Conservation (phyloP, 2,113 vertebrate genomes). For the Numenius arquata region DNA sequence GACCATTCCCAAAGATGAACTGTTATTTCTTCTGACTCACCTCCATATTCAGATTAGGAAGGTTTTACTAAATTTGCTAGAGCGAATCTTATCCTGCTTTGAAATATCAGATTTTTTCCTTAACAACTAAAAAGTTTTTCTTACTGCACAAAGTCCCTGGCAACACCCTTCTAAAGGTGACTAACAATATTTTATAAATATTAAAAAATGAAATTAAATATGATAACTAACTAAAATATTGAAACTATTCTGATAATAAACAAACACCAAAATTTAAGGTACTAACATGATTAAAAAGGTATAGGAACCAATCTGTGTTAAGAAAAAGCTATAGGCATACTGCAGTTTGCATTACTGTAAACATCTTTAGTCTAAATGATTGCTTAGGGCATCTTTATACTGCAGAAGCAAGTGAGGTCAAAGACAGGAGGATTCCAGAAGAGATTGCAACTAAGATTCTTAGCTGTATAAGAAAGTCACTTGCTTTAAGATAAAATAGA, state of each 20-base stretch:
- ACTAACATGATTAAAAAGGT: background rate
- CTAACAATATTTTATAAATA: background rate
- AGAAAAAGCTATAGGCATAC: background rate
- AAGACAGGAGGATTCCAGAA: background rate
- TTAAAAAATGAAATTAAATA: background rate
- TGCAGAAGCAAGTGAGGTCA: background rate
- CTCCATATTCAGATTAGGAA: background rate
- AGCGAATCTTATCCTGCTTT: background rate
- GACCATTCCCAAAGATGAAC: background rate
- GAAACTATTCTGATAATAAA: background rate
- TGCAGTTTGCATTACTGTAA: background rate
- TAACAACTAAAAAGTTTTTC: background rate
- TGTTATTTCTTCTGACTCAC: background rate
- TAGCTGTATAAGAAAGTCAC: background rate
- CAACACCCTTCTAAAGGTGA: background rate
- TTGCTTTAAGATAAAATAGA: background rate
- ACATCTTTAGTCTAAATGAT: background rate
- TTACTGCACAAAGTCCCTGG: background rate
- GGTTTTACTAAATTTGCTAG: background rate
- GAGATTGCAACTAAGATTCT: background rate
- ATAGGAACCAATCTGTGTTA: background rate
- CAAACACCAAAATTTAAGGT: background rate
- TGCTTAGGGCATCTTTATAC: background rate
- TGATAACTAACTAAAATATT: background rate
- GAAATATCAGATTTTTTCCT: background rate